phyloP scores from a whole-genome alignment of 2,888 invertebrate genomes.

The Ernsta delagoae region DNA sequence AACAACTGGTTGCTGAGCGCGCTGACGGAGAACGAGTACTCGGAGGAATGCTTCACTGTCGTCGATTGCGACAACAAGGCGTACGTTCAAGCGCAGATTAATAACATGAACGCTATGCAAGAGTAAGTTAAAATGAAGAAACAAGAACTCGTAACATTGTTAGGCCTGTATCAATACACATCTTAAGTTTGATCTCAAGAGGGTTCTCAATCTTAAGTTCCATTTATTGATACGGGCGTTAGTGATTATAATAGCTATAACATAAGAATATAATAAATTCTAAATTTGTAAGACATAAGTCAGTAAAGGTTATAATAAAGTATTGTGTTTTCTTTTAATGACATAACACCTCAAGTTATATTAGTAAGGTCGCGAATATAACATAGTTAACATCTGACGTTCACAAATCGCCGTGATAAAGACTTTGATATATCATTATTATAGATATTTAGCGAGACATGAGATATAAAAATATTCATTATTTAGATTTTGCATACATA shows the following conservation, averaged over 20 bases:
- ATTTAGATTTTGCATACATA: background rate
- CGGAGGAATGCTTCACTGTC: background rate
- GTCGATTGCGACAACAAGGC: constrained; percentile 14
- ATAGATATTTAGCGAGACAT: background rate
- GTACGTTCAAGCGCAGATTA: constrained; percentile 20
- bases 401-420: background rate
- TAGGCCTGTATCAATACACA: too few relatives aligned
- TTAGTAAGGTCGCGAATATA: background rate
- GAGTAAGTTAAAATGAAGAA: background rate
- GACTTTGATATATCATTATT: background rate
- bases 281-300: too few relatives aligned
- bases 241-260: too few relatives aligned
- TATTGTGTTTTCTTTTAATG: background rate
- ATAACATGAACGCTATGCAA: background rate
- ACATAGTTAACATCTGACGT: background rate
- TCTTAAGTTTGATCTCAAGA: too few relatives aligned
- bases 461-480: background rate
- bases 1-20: constrained; percentile 50
- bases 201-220: too few relatives aligned
- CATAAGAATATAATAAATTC: too few relatives aligned
- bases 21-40: constrained; percentile 41
- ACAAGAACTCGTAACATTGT: background rate
- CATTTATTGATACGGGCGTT: too few relatives aligned
- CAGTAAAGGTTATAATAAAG: background rate
- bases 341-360: background rate